A percentile compares a stretch with the other conserved stretches of the same genome.
Evolutionary conservation across 2,888 invertebrate species (phyloP).

Genomic region (Salpingus planirostris): DNA sequence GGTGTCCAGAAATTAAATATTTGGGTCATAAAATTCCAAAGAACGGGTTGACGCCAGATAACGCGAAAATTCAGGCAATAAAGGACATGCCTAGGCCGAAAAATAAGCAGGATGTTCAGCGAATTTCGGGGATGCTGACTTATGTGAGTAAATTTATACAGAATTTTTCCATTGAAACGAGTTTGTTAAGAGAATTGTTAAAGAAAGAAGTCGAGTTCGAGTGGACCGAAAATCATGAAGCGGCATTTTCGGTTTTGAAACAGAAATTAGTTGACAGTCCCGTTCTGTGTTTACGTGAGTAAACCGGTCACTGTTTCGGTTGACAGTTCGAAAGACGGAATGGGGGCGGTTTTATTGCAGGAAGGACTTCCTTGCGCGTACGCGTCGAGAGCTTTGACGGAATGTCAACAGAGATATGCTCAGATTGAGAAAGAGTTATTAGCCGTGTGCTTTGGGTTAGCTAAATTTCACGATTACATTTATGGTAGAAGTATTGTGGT

Average conservation of each 20-base stretch:
- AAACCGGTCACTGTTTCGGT: conserved; percentile 5
- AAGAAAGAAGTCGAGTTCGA: conserved; percentile 7
- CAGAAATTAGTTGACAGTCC: conserved; percentile 3
- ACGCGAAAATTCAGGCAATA: conserved; percentile 8
- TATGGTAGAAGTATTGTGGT: too few species aligned
- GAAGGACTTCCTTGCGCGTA: too few species aligned
- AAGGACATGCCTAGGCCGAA: conserved; percentile 4
- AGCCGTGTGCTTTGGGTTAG: too few species aligned
- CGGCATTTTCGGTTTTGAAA: conserved; percentile 5
- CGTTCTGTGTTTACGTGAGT: conserved; percentile 7
- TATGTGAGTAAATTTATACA: conserved; percentile 11
- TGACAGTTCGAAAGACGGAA: too few species aligned
- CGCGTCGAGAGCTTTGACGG: too few species aligned
- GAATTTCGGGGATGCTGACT: conserved; percentile 6
- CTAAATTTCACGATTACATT: too few species aligned
- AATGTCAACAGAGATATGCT: too few species aligned
- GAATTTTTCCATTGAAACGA: conserved; percentile 8
- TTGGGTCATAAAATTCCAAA: too few species aligned
- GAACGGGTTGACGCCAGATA: too few species aligned
- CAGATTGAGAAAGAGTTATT: too few species aligned
- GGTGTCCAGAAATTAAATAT: too few species aligned
- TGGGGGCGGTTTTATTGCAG: too few species aligned
- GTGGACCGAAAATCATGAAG: conserved; percentile 6
- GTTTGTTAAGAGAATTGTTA: conserved; percentile 2
- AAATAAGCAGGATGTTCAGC: conserved; percentile 9